Evolutionary conservation across 1,140 invertebrate species (phyloP).

Genomic region (Lordiphosa stackelbergi): DNA sequence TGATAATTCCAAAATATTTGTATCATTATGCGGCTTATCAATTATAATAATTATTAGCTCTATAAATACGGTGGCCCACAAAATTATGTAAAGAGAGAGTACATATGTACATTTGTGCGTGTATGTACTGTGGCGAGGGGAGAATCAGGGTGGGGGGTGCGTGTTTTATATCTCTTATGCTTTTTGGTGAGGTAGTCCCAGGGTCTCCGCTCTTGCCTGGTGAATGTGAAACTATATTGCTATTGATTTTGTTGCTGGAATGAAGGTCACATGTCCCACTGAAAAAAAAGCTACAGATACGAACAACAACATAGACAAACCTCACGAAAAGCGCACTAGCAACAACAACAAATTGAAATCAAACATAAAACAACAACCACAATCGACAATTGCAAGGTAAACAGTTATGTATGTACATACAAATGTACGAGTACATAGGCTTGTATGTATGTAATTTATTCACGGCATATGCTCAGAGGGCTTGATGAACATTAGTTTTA

Average conservation of each 20-base stretch:
- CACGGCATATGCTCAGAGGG: constrained; percentile 33
- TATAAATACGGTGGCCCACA: background rate
- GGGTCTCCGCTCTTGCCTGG: constrained; percentile 13
- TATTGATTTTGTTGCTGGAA: constrained; percentile 72
- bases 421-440: background rate
- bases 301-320: constrained; percentile 18
- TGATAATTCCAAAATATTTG: too few species aligned
- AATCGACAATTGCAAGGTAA: constrained; percentile 42
- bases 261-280: constrained; percentile 64
- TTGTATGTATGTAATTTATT: constrained; percentile 32
- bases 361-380: constrained; percentile 11
- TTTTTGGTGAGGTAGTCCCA: constrained; percentile 4
- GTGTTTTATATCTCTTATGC: constrained; percentile 1
- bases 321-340: constrained; percentile 12
- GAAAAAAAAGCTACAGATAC: constrained; percentile 29
- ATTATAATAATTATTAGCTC: too few species aligned
- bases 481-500: constrained; percentile 15
- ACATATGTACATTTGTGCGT: too few species aligned
- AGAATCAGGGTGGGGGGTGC: background rate
- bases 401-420: constrained; percentile 34
- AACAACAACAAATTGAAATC: constrained; percentile 19
- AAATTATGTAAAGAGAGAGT: constrained; percentile 29
- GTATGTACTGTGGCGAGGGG: background rate
- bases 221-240: constrained; percentile 52
- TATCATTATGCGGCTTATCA: too few species aligned